phyloP scores from a whole-genome alignment of 2,797 vertebrate species.

The Microcaecilia unicolor region DNA sequence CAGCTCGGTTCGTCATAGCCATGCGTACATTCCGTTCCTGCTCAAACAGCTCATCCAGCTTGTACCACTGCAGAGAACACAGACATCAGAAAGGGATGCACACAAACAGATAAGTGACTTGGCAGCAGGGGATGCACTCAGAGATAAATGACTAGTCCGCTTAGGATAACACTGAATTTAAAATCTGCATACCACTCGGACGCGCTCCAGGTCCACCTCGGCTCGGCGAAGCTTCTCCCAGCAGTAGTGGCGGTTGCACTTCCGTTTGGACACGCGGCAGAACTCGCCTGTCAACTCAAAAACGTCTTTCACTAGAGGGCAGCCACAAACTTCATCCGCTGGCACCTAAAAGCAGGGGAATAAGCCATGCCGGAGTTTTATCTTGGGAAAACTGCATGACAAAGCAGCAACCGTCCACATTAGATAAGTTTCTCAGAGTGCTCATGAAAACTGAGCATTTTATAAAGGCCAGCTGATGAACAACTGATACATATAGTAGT shows the following conservation, averaged over 20 bases:
- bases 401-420: neutral
- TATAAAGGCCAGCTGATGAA: neutral
- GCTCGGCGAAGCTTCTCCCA: slow-evolving; percentile 91
- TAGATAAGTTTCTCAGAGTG: accelerated
- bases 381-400: too few relatives aligned
- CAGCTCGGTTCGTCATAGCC: slow-evolving; percentile 92
- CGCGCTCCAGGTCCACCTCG: slow-evolving; percentile 87
- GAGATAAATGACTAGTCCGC: neutral
- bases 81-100: neutral
- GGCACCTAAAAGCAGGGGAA: slow-evolving; percentile 59
- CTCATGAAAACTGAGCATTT: neutral
- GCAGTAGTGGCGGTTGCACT: slow-evolving; percentile 91
- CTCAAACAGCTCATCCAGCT: slow-evolving; percentile 89
- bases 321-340: slow-evolving; percentile 86
- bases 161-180: neutral
- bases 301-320: slow-evolving; percentile 84
- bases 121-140: too few relatives aligned
- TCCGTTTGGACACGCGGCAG: slow-evolving; percentile 82
- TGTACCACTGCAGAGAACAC: slow-evolving; percentile 77
- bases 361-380: too few relatives aligned
- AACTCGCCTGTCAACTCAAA: slow-evolving; percentile 88
- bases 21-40: slow-evolving; percentile 89
- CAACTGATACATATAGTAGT: too few relatives aligned
- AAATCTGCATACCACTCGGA: slow-evolving; percentile 72
- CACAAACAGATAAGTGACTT: neutral